These are phyloP conservation scores for Lemur catta DNA, from an alignment of 2,797 vertebrate species.

Conservation along the genomic window DNA sequence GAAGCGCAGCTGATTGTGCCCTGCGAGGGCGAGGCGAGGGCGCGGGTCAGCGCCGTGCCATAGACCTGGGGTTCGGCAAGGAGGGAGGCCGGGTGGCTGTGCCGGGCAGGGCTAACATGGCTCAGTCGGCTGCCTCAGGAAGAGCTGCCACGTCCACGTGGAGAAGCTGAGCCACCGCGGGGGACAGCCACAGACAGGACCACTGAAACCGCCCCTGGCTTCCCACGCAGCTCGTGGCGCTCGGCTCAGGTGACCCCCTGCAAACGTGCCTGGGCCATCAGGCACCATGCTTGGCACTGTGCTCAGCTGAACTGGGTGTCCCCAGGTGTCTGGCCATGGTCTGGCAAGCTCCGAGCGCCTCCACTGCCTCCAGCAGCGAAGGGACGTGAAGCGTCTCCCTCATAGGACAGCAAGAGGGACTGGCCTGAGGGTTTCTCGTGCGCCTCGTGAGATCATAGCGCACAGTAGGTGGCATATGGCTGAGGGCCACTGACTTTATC, in stretches of 20 bases:
- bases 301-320: background rate
- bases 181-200: no score
- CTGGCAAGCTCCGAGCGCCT: background rate
- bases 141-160: fast-evolving
- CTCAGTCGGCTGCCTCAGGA: fast-evolving
- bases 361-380: fast-evolving
- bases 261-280: fast-evolving
- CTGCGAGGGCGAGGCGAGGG: fast-evolving
- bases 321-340: background rate
- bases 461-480: background rate
- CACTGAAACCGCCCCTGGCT: no score
- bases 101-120: fast-evolving
- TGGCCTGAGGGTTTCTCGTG: background rate
- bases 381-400: fast-evolving
- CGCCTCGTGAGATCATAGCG: fast-evolving
- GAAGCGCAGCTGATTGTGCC: background rate
- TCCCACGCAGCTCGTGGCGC: fast-evolving
- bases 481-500: fast-evolving
- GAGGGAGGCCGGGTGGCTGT: fast-evolving
- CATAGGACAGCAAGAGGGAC: fast-evolving
- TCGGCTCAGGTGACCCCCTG: background rate
- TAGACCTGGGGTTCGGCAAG: background rate
- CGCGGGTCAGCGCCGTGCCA: fast-evolving
- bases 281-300: background rate
- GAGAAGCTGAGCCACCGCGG: fast-evolving